Base-by-base conservation (phyloP, 1,140 invertebrate species). In the Aphidius ervi region DNA sequence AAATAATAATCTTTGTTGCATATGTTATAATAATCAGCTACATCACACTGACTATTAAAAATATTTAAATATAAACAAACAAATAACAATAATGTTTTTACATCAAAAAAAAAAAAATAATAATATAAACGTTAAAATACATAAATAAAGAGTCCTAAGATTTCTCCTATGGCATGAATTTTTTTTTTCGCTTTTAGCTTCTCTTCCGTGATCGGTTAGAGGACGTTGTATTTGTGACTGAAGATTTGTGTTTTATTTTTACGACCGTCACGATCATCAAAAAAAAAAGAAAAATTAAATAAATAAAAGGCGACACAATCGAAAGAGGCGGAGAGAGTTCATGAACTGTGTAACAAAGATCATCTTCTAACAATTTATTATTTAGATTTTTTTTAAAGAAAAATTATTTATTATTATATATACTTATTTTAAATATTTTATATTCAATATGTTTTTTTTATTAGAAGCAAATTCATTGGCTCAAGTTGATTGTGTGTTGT, bases 321-420 rank as follows among this genome's bases (percentile, higher is more conserved):
- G 20, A 39, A 9, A 40, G 52, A 54, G 52, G 52, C 52, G 49
- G 49, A 5, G 37, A 6, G 52, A 6, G 39, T 41, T 54, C 40
- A 40, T 9, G 49, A 52, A 43, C 42, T 43, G 52, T 41, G 52
- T n/a, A 6, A n/a, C 40, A 6, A 54, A 16, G 39, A 8, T 54
- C 40, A 39, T 52, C 10, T 52, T 39, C 31, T 5, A 5, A 6
- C 9, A 6, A 48, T 9, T 9, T 52, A 31, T 31, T 31, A 31
- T 31, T 31, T 31, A 3, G 4, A 31, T 31, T 31, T 31, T 31
- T 31, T 31, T 31, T 1, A 31, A 16, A 16, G 16, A 31, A 31
- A 31, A 31, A 56, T 63, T 59, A 40, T 62, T 63, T 52, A 40
- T 16, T 53, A 59, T 9, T 58, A 46, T 64, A 67, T 62, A 66